Evolutionary conservation across 2,113 vertebrate species (phyloP), one percentile per base, ranked within the genome.

Genomic region (Chamaea fasciata): DNA sequence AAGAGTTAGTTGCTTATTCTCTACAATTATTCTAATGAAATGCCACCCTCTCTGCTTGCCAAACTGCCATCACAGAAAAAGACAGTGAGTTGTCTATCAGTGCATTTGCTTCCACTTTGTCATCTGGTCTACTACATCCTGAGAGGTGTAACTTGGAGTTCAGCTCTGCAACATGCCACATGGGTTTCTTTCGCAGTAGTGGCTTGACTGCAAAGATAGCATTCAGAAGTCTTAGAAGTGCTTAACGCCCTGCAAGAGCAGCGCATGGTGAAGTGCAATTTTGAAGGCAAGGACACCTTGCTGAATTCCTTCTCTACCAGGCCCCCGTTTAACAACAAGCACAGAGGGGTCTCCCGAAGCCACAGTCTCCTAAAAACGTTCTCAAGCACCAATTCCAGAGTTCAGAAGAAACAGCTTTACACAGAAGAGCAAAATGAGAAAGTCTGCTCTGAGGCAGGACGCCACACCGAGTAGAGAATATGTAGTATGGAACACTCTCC

Each of bases 341-440:
- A 75, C 47, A 49, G 13, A 67, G 56, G 11, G 20, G 31, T 27
- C 15, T 68, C 33, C 62, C 35, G 52, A 84, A 75, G 35, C 35
- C 78, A 74, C 0, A 0, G n/a, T 53, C 57, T 85, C 75, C 37
- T 41, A 39, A 69, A 60, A 95, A 79, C 1, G 0, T 27, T 67
- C 53, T 60, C 56, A 85, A 86, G 76, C 67, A 63, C 78, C 47
- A 90, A 33, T 53, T 84, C 21, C 39, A 85, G 49, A 47, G 62
- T 31, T 55, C 37, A 63, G 63, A 87, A 73, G 75, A 62, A 78
- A 27, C 3, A 62, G 10, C 69, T 93, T 81, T 15, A 60, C 59
- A 70, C 17, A 86, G 57, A 71, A 46, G 6, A 87, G 35, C 52
- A 83, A 73, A 47, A 47, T 6, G 4, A 90, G 47, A 62, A 85